phyloP scores from a whole-genome alignment of 2,888 invertebrate genomes.

The Hipparchia sbordonii region DNA sequence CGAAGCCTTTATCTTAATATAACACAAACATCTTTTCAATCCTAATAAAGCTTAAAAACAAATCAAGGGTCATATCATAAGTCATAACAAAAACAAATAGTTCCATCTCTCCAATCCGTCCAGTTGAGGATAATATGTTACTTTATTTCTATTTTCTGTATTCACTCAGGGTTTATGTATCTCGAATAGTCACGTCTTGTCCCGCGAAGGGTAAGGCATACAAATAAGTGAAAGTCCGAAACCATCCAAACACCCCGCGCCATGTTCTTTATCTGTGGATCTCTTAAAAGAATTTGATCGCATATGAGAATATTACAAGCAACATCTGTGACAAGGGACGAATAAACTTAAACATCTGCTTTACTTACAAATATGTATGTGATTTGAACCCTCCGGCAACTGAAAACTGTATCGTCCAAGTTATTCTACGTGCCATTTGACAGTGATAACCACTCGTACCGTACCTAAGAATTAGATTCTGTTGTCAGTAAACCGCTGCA shows the following conservation, averaged over 20 bases:
- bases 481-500: no score
- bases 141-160: slow-evolving; percentile 83
- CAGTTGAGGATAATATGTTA: slow-evolving; percentile 80
- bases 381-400: slow-evolving; percentile 16
- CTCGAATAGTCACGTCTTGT: slow-evolving; percentile 82
- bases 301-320: slow-evolving; percentile 79
- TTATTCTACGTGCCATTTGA: no score
- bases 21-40: background rate
- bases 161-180: slow-evolving; percentile 83
- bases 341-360: slow-evolving; percentile 64
- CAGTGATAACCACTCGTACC: no score
- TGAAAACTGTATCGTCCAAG: background rate
- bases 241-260: slow-evolving; percentile 75
- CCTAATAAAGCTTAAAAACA: slow-evolving; percentile 18
- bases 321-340: slow-evolving; percentile 81
- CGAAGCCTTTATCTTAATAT: background rate
- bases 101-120: slow-evolving; percentile 70
- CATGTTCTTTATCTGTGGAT: slow-evolving; percentile 80
- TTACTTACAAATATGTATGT: slow-evolving; percentile 29
- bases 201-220: slow-evolving; percentile 79
- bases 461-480: no score
- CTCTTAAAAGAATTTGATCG: slow-evolving; percentile 82
- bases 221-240: slow-evolving; percentile 82
- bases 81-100: slow-evolving; percentile 46
- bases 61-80: slow-evolving; percentile 39